phyloP scores from a whole-genome alignment of 1,140 invertebrate species.

The Venturia canescens region DNA sequence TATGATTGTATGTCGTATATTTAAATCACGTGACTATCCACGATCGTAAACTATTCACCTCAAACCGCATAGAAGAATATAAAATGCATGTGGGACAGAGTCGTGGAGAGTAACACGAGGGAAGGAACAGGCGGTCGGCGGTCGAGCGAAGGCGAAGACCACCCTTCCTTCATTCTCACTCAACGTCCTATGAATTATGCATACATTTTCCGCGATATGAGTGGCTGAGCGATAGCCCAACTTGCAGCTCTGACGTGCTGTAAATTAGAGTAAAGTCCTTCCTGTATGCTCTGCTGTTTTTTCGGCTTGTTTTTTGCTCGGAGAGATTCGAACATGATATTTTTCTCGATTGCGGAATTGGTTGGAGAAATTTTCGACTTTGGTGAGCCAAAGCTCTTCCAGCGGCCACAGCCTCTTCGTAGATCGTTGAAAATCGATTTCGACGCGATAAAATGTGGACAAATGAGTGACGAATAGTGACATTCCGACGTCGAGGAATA shows the following conservation, averaged over 20 bases:
- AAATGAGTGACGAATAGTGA: too few species aligned
- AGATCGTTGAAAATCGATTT: too few species aligned
- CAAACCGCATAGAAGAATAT: not conserved
- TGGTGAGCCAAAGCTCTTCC: too few species aligned
- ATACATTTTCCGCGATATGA: constrained; percentile 75
- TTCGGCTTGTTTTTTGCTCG: not conserved
- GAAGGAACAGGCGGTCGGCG: not conserved
- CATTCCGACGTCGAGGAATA: not conserved
- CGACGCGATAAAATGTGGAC: too few species aligned
- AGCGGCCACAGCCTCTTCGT: too few species aligned
- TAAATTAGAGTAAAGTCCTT: constrained; percentile 70
- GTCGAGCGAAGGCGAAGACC: not conserved
- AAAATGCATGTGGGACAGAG: constrained; percentile 35
- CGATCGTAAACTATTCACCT: too few species aligned
- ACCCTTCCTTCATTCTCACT: constrained; percentile 30
- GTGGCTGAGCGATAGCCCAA: constrained; percentile 73
- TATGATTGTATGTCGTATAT: too few species aligned
- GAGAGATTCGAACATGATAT: too few species aligned
- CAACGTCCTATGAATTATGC: constrained; percentile 72
- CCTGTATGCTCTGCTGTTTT: not conserved
- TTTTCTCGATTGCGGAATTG: not conserved
- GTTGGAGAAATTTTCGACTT: not conserved
- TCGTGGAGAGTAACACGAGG: not conserved
- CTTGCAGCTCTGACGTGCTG: constrained; percentile 71
- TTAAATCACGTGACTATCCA: too few species aligned